These are phyloP conservation scores for Malthinus flaveolus DNA, from an alignment of 2,888 invertebrate species.

Conservation along the genomic window DNA sequence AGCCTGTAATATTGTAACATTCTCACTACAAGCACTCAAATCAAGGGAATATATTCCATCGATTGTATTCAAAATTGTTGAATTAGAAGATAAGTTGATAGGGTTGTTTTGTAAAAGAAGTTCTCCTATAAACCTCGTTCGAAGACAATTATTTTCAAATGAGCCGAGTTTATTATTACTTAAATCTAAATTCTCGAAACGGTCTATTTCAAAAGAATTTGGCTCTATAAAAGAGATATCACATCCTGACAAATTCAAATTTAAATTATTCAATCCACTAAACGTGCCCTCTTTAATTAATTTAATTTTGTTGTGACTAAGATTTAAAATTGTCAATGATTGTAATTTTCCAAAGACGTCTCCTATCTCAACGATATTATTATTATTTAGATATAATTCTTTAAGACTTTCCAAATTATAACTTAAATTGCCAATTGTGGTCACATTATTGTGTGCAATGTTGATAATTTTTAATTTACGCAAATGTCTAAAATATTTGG, in stretches of 20 bases:
- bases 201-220: too few relatives aligned
- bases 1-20: too few relatives aligned
- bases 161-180: too few relatives aligned
- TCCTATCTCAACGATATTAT: constrained; percentile 28
- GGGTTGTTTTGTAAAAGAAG: too few relatives aligned
- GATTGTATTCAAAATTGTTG: background rate
- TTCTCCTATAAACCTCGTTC: too few relatives aligned
- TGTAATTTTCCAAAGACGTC: background rate
- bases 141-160: too few relatives aligned
- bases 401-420: constrained; percentile 41
- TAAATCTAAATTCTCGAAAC: too few relatives aligned
- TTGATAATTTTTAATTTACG: background rate
- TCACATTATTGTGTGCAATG: background rate
- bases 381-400: constrained; percentile 47
- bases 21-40: background rate
- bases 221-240: too few relatives aligned
- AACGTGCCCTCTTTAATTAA: background rate
- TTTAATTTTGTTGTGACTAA: constrained; percentile 5
- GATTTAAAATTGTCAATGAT: background rate
- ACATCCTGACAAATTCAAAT: too few relatives aligned
- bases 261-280: too few relatives aligned
- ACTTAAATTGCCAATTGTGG: background rate
- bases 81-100: too few relatives aligned
- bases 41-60: background rate
- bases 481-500: background rate